phyloP scores from a whole-genome alignment of 2,888 invertebrate genomes.

The Mechanitis mazaeus region DNA sequence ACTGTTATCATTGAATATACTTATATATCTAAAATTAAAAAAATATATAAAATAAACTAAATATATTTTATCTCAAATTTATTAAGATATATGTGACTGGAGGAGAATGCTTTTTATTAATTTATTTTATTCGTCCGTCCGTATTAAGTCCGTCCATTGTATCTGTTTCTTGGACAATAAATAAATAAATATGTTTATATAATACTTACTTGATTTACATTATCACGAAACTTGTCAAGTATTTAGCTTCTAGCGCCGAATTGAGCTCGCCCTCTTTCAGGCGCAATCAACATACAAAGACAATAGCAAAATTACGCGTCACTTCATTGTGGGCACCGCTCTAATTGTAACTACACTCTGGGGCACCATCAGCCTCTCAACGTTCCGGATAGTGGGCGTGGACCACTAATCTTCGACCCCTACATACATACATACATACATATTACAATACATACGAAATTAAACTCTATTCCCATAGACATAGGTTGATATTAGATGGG shows the following conservation, averaged over 20 bases:
- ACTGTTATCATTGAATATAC: neutral
- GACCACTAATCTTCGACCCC: constrained; percentile 76
- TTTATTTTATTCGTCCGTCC: no score
- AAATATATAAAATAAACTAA: no score
- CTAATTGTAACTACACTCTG: constrained; percentile 77
- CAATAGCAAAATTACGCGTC: constrained; percentile 73
- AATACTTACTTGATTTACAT: no score
- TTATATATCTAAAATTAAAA: no score
- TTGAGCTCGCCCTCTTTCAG: constrained; percentile 51
- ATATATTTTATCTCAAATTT: no score
- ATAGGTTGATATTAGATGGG: constrained; percentile 43
- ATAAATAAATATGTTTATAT: no score
- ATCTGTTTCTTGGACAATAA: no score
- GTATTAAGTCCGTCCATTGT: no score
- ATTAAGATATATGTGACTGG: no score
- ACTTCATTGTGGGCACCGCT: constrained; percentile 76
- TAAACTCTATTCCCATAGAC: constrained; percentile 34
- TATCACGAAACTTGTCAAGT: neutral
- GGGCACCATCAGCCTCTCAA: constrained; percentile 75
- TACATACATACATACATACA: constrained; percentile 65
- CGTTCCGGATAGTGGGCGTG: constrained; percentile 73
- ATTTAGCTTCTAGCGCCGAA: constrained; percentile 22
- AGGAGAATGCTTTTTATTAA: no score
- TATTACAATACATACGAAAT: constrained; percentile 35
- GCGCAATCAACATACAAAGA: constrained; percentile 75